Percentiles rank a stretch among this genome's conserved stretches.
Conservation (phyloP, 2,113 vertebrate genomes). For the Zapornia atra region DNA sequence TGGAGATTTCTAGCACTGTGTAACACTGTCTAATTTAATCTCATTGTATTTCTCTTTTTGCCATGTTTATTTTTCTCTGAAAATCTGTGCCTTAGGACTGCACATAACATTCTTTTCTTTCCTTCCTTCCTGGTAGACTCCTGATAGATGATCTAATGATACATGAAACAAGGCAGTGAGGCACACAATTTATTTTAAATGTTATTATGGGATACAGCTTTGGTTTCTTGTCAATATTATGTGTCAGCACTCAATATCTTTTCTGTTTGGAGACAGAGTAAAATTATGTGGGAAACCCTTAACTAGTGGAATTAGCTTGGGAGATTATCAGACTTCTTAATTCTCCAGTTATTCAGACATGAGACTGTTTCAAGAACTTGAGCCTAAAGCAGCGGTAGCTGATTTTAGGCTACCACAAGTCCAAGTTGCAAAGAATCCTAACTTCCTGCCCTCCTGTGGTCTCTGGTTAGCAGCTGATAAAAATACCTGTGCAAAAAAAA, state of each 20-base stretch:
- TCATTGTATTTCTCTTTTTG: not conserved
- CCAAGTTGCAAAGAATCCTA: not conserved
- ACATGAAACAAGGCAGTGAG: not conserved
- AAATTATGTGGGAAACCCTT: not conserved
- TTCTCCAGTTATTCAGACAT: not conserved
- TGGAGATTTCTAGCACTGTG: not conserved
- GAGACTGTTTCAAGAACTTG: not conserved
- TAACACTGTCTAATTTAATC: not conserved
- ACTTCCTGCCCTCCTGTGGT: not conserved
- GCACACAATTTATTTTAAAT: not conserved
- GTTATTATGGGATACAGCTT: not conserved
- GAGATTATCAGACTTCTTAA: not conserved
- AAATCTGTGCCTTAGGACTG: not conserved
- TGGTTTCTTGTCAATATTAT: not conserved
- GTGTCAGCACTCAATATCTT: not conserved
- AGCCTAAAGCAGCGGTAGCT: not conserved
- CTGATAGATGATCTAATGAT: not conserved
- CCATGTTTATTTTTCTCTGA: fast-evolving
- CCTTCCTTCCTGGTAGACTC: not conserved
- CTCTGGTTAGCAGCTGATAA: not conserved
- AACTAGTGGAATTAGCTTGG: not conserved
- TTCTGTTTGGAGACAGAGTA: not conserved
- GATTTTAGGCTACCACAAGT: not conserved
- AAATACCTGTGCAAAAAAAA: not conserved
- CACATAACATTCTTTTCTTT: not conserved